These are phyloP conservation scores for Monochamus alternatus DNA, from an alignment of 2,888 invertebrate species.

Conservation along the genomic window DNA sequence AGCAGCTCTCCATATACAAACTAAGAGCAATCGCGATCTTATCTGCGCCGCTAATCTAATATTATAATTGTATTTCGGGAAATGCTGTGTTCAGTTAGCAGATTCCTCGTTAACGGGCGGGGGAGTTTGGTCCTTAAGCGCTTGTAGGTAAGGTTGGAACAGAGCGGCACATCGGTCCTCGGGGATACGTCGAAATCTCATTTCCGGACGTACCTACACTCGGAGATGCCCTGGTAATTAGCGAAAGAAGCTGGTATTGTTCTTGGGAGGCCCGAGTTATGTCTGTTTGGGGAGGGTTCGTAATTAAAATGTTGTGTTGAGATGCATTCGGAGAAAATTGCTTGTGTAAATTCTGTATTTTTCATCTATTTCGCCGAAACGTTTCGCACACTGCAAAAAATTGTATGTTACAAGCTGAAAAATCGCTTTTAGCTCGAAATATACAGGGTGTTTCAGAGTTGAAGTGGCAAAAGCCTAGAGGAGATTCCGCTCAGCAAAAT, in stretches of 20 bases:
- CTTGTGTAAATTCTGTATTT: constrained; percentile 15
- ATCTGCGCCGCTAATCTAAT: constrained; percentile 70
- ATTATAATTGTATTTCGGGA: constrained; percentile 72
- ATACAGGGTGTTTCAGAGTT: too few species aligned
- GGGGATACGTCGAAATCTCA: constrained; percentile 72
- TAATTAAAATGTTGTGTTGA: constrained; percentile 54
- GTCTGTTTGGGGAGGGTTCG: constrained; percentile 44
- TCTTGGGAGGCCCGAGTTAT: constrained; percentile 54
- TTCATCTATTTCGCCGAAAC: background rate
- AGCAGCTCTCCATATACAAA: constrained; percentile 56
- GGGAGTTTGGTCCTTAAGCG: constrained; percentile 59
- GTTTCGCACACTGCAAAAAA: background rate
- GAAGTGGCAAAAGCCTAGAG: too few species aligned
- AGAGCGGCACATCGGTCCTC: constrained; percentile 66
- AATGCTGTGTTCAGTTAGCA: constrained; percentile 72
- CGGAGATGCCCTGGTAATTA: constrained; percentile 55
- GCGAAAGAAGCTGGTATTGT: constrained; percentile 52
- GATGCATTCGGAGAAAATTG: constrained; percentile 27
- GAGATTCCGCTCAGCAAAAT: too few species aligned
- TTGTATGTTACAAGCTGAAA: too few species aligned
- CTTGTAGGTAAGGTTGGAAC: constrained; percentile 44
- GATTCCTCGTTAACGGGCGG: constrained; percentile 69
- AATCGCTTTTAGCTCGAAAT: too few species aligned
- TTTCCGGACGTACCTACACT: constrained; percentile 66
- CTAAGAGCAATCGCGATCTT: constrained; percentile 63